Conservation (phyloP, 1,140 invertebrate species). For the Saccostrea glomerata region DNA sequence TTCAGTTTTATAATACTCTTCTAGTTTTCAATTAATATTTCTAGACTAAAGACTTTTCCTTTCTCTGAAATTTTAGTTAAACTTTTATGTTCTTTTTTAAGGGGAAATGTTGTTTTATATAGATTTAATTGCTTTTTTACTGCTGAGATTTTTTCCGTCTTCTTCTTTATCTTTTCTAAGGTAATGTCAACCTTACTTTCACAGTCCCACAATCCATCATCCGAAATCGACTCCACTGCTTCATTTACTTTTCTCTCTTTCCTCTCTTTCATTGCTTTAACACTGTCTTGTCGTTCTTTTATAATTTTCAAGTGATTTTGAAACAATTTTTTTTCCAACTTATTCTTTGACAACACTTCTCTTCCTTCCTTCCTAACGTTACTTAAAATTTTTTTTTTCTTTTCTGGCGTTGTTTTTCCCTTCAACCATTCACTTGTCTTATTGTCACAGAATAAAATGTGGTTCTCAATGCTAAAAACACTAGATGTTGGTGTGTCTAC, state of each 20-base stretch:
- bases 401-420: background rate
- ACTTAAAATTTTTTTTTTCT: background rate
- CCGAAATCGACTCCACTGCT: background rate
- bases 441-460: background rate
- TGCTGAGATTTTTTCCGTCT: background rate
- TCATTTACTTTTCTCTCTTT: background rate
- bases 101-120: background rate
- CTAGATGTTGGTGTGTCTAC: background rate
- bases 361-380: background rate
- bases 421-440: background rate
- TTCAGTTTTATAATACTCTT: too few relatives aligned
- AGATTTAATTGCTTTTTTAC: background rate
- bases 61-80: too few relatives aligned
- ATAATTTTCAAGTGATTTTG: background rate
- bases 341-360: background rate
- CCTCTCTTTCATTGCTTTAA: background rate
- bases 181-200: background rate
- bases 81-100: too few relatives aligned
- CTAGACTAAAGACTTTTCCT: too few relatives aligned
- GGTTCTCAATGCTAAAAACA: background rate
- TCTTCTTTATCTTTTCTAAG: background rate
- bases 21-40: too few relatives aligned
- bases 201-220: background rate
- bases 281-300: background rate
- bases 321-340: background rate